Percentiles rank a stretch among this genome's conserved stretches.
Conservation (phyloP, 2,797 vertebrate genomes). For the Channa striata region DNA sequence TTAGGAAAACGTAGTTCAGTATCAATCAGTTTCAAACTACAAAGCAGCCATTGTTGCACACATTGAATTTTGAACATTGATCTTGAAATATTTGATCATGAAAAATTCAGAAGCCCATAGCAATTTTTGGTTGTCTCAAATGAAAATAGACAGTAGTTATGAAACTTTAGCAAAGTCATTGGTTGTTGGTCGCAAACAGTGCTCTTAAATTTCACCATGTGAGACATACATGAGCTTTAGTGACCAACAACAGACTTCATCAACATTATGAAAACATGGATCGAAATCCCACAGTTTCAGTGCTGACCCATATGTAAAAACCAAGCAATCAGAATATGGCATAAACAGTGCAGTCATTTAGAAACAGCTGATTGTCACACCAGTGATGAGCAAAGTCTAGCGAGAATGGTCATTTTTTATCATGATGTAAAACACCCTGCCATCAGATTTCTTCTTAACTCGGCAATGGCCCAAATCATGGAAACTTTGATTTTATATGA, state of each 20-base stretch:
- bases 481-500: neutral
- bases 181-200: neutral
- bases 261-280: neutral
- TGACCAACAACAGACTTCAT: neutral
- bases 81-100: neutral
- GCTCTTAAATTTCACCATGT: neutral
- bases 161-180: neutral
- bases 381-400: neutral
- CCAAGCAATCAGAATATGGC: neutral
- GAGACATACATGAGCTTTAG: neutral
- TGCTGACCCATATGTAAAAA: neutral
- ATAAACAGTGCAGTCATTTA: neutral
- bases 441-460: too few species aligned
- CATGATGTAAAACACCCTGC: neutral
- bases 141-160: neutral
- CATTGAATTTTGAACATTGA: conserved; percentile 2
- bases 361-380: neutral
- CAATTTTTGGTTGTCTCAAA: neutral
- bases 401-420: conserved; percentile 1
- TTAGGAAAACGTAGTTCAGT: conserved; percentile 4
- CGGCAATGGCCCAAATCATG: neutral
- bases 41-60: neutral
- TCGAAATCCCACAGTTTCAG: neutral
- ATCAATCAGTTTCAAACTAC: conserved; percentile 5
- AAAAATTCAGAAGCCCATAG: too few species aligned